phyloP scores from a whole-genome alignment of 2,888 invertebrate species.

The Augiades crinisus region DNA sequence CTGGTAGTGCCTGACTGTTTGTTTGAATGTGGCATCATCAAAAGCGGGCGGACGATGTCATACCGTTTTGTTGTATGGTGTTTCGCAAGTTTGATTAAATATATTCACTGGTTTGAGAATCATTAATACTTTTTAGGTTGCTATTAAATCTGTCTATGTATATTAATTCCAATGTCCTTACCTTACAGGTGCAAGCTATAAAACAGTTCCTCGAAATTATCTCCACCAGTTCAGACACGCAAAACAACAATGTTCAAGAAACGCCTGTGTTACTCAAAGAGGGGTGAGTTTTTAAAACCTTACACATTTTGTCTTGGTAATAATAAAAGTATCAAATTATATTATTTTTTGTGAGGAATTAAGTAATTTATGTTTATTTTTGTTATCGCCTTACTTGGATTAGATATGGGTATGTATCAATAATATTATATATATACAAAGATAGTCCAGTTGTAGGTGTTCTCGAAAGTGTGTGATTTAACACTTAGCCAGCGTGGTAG shows the following conservation, averaged over 20 bases:
- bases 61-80: no score
- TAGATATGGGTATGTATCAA: conserved; percentile 68
- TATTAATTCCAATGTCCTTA: no score
- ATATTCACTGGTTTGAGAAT: no score
- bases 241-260: conserved; percentile 82
- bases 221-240: conserved; percentile 88
- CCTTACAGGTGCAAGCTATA: conserved; percentile 84
- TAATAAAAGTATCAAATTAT: background rate
- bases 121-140: no score
- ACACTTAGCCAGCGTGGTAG: no score
- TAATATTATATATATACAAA: background rate
- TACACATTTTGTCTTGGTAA: background rate
- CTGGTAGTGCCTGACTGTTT: no score
- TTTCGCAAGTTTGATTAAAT: no score
- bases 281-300: conserved; percentile 87
- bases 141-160: no score
- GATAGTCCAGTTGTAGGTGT: no score
- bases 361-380: conserved; percentile 18
- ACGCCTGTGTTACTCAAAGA: conserved; percentile 93
- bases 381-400: conserved; percentile 53
- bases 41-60: no score
- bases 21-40: no score
- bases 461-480: no score
- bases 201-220: conserved; percentile 94
- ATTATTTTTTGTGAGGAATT: background rate